These are phyloP conservation scores for Ictalurus furcatus DNA, from an alignment of 2,113 vertebrate genomes.

Conservation along the genomic window DNA sequence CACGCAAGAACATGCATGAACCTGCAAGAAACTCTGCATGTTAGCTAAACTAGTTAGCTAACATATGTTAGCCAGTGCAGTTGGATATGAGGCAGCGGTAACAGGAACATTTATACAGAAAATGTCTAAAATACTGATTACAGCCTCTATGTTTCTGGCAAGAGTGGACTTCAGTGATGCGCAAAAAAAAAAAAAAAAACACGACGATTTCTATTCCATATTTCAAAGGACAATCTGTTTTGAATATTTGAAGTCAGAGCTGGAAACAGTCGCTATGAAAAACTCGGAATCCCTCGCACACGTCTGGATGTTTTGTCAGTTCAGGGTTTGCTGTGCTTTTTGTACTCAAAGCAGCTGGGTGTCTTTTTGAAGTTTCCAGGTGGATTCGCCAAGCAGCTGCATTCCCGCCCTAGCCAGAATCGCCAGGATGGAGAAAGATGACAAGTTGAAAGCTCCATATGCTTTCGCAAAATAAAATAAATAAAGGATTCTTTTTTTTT, in stretches of 20 bases:
- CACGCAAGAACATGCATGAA: background rate
- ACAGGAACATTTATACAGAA: background rate
- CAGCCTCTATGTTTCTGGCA: background rate
- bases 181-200: background rate
- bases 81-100: background rate
- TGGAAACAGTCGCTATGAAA: constrained; percentile 5
- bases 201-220: background rate
- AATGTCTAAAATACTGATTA: background rate
- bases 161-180: background rate
- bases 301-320: constrained; percentile 38
- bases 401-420: constrained; percentile 54
- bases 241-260: background rate
- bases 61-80: no score
- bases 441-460: constrained; percentile 65
- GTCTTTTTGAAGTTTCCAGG: constrained; percentile 70
- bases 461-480: constrained; percentile 46
- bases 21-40: background rate
- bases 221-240: background rate
- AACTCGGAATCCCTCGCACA: background rate
- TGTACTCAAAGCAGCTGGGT: constrained; percentile 56
- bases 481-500: background rate
- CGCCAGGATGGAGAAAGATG: constrained; percentile 60
- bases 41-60: background rate
- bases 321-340: constrained; percentile 14
- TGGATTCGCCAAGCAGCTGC: constrained; percentile 65